Evolutionary conservation across 2,113 vertebrate genomes (phyloP), one percentile per base, ranked within the genome.

Genomic region (Aramus guarauna): DNA sequence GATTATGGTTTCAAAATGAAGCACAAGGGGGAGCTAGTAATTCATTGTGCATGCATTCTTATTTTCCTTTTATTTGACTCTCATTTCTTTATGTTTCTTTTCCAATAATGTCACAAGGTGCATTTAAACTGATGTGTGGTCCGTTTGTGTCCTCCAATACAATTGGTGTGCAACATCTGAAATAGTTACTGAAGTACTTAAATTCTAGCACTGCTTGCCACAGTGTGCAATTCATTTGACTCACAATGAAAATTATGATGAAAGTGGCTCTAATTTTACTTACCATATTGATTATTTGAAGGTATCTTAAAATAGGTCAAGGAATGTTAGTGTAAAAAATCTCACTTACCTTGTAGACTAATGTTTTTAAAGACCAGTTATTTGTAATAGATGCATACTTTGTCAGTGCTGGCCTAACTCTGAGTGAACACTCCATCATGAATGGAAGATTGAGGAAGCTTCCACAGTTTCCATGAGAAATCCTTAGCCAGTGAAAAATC

Each of bases 21-120:
- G 21, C 96, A 94, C 81, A 84, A 82, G 92, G 43, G 91, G 95
- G 95, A 94, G 95, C 94, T 85, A 48, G 45, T 56, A 75, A 56
- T 55, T 72, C 47, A 36, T 39, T 18, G 39, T 84, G 22, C 11
- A 6, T 60, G 2, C 26, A 56, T 50, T 24, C 23, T 72, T 66
- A 9, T 80, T 81, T 74, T 92, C 9, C 15, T 85, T 20, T 34
- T 80, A 2, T 41, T 88, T 85, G 19, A 24, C n/a, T 90, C 6
- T 52, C 6, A 12, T 29, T 60, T 36, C 12, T 74, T 60, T 74
- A 9, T 77, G 41, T 58, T 73, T 45, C 27, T 74, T 43, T 75
- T 74, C 50, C 26, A 69, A 5, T 85, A 62, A 45, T 12, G 16
- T 74, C 26, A 43, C 11, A 48, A 41, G 11, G 21, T 84, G 5